phyloP scores from a whole-genome alignment of 2,888 invertebrate genomes.

The Orgyia antiqua region DNA sequence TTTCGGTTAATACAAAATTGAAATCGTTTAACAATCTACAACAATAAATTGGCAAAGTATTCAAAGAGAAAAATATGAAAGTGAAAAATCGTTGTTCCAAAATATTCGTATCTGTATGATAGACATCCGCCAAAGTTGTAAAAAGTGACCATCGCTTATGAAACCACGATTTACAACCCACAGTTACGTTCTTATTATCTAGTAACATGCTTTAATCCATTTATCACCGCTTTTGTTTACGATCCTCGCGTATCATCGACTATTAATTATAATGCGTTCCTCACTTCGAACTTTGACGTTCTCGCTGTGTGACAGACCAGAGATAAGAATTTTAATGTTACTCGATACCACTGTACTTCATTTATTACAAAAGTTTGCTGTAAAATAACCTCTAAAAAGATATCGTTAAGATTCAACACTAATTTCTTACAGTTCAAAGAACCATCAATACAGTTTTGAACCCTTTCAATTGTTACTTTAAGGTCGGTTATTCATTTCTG shows the following conservation, averaged over 20 bases:
- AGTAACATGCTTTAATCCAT: conserved; percentile 72
- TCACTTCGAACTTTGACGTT: conserved; percentile 77
- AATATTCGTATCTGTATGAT: conserved; percentile 27
- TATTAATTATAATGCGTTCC: conserved; percentile 76
- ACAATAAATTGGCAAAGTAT: too few relatives aligned
- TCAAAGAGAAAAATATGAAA: too few relatives aligned
- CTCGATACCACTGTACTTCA: conserved; percentile 52
- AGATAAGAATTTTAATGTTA: conserved; percentile 78
- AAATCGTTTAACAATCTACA: too few relatives aligned
- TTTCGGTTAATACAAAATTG: too few relatives aligned
- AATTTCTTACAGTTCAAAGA: conserved; percentile 6
- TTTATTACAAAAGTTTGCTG: conserved; percentile 20
- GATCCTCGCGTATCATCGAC: conserved; percentile 75
- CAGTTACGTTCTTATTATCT: conserved; percentile 63
- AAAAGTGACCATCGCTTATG: conserved; percentile 64
- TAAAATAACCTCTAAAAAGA: conserved; percentile 37
- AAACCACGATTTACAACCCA: conserved; percentile 71
- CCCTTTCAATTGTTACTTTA: conserved; percentile 29
- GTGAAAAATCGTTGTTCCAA: too few relatives aligned
- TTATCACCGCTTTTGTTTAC: conserved; percentile 78
- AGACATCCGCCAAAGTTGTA: conserved; percentile 26
- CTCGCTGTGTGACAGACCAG: conserved; percentile 74
- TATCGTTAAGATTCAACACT: conserved; percentile 20
- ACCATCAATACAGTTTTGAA: conserved; percentile 32
- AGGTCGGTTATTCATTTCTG: conserved; percentile 30